These are phyloP conservation scores for Stenodera caucasica DNA, from an alignment of 2,888 invertebrate genomes.

Conservation along the genomic window DNA sequence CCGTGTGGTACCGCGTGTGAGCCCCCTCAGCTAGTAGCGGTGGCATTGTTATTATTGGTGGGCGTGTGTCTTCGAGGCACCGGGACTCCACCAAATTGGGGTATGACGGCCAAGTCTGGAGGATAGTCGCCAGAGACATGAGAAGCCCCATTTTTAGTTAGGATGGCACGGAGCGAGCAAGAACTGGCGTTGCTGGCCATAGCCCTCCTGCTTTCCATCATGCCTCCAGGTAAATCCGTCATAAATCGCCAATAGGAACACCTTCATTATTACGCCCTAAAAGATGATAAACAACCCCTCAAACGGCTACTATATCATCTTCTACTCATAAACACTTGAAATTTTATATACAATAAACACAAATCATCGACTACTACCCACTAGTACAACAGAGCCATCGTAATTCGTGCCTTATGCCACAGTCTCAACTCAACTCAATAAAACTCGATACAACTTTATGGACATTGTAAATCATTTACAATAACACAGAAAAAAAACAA, in stretches of 20 bases:
- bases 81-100: slow-evolving; percentile 39
- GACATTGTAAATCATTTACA: too few species aligned
- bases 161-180: slow-evolving; percentile 52
- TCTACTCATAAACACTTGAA: slow-evolving; percentile 11
- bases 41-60: slow-evolving; percentile 26
- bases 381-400: not conserved
- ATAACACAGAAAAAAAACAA: too few species aligned
- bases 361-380: not conserved
- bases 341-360: not conserved
- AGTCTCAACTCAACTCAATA: too few species aligned
- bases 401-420: too few species aligned
- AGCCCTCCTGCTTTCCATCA: slow-evolving; percentile 52
- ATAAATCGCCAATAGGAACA: not conserved
- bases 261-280: not conserved
- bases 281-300: not conserved
- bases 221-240: slow-evolving; percentile 55
- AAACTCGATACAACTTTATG: too few species aligned
- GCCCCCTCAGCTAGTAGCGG: slow-evolving; percentile 51
- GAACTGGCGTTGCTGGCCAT: slow-evolving; percentile 52
- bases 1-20: slow-evolving; percentile 47
- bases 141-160: slow-evolving; percentile 48
- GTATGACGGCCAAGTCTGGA: slow-evolving; percentile 55
- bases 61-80: slow-evolving; percentile 34
- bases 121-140: slow-evolving; percentile 50
- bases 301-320: slow-evolving; percentile 6